Evolutionary conservation across 2,888 invertebrate species (phyloP).

Genomic region (Lepidonotus clava): DNA sequence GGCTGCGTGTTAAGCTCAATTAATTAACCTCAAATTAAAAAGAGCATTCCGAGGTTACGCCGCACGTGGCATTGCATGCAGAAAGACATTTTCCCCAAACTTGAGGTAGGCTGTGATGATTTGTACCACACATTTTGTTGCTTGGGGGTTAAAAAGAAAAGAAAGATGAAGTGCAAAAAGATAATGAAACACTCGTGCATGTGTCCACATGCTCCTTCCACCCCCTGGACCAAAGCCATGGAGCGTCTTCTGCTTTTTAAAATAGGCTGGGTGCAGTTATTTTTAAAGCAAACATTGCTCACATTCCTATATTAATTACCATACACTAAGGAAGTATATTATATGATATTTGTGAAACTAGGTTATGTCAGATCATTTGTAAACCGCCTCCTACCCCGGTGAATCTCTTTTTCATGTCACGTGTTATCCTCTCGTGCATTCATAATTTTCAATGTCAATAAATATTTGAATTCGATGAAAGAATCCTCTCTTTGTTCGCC

Average conservation of each 20-base stretch:
- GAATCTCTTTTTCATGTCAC: too few relatives aligned
- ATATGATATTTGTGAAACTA: background rate
- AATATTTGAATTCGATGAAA: conserved; percentile 25
- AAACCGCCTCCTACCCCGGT: background rate
- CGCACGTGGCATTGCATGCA: conserved; percentile 36
- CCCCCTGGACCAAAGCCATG: background rate
- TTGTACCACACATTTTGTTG: background rate
- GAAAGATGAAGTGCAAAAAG: background rate
- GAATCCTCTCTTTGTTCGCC: conserved; percentile 25
- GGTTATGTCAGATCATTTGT: background rate
- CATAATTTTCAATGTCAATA: conserved; percentile 3
- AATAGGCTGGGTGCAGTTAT: background rate
- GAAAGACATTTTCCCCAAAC: background rate
- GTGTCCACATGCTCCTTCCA: conserved; percentile 15
- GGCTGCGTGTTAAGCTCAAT: background rate
- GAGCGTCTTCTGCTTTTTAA: background rate
- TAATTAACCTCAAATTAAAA: conserved; percentile 23
- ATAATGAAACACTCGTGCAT: conserved; percentile 27
- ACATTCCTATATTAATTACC: background rate
- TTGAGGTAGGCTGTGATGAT: conserved; percentile 33
- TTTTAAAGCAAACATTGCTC: background rate
- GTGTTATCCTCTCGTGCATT: background rate
- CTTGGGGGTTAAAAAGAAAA: background rate
- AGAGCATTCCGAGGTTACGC: background rate
- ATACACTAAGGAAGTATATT: background rate